Evolutionary conservation across 2,797 vertebrate genomes (phyloP).

Genomic region (Naso thynnoides): DNA sequence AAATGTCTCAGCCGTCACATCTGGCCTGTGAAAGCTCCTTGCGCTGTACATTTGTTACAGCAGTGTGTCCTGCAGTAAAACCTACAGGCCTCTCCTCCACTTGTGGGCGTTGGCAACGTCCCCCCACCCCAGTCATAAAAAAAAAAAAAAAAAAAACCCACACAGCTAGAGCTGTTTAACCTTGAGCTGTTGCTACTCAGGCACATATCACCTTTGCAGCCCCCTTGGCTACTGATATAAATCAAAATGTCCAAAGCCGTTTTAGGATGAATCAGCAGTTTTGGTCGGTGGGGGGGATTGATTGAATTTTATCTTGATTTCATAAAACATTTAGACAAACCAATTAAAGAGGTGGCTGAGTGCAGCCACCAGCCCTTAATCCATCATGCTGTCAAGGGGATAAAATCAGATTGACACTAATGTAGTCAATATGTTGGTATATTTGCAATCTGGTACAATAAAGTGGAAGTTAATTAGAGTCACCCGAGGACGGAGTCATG

Average conservation of each 20-base stretch:
- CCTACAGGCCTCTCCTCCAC: conserved; percentile 32
- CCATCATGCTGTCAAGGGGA: conserved; percentile 78
- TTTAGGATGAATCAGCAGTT: conserved; percentile 82
- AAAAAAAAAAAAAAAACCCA: conserved; percentile 11
- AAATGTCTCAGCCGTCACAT: conserved; percentile 19
- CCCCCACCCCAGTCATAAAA: conserved; percentile 42
- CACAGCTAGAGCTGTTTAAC: conserved; percentile 68
- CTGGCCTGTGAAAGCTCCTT: conserved; percentile 16
- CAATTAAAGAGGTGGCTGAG: conserved; percentile 83
- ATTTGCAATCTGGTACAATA: conserved; percentile 74
- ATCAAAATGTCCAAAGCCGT: conserved; percentile 75
- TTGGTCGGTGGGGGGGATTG: conserved; percentile 68
- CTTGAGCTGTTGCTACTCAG: conserved; percentile 74
- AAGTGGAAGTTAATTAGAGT: conserved; percentile 77
- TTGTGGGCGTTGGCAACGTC: conserved; percentile 41
- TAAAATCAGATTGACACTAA: conserved; percentile 74
- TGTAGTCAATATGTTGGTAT: conserved; percentile 79
- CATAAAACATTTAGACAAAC: conserved; percentile 87
- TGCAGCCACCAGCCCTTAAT: conserved; percentile 78
- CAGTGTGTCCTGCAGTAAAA: conserved; percentile 53
- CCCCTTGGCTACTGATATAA: conserved; percentile 71
- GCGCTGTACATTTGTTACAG: conserved; percentile 17
- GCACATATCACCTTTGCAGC: conserved; percentile 73
- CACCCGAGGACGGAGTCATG: conserved; percentile 31
- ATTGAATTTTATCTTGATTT: conserved; percentile 85